These are phyloP conservation scores for Oscheius sp. DNA, from an alignment of 2,888 invertebrate species.

Conservation along the genomic window DNA sequence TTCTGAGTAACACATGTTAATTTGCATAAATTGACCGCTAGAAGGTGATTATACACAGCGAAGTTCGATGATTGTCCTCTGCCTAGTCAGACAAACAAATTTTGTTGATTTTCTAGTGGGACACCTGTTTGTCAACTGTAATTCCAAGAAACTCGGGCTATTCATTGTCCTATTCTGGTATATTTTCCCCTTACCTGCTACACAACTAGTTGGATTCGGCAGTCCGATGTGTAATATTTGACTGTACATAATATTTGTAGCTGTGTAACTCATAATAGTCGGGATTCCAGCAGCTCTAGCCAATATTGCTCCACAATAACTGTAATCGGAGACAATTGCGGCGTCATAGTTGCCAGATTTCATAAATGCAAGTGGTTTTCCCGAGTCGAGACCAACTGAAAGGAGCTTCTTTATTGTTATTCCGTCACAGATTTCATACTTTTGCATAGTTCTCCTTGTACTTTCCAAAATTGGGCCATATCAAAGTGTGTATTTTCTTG, in stretches of 20 bases:
- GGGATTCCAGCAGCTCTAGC: slow-evolving; percentile 30
- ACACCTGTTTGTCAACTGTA: no score
- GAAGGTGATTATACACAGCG: no score
- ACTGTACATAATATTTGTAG: slow-evolving; percentile 28
- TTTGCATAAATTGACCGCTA: no score
- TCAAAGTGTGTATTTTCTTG: slow-evolving; percentile 25
- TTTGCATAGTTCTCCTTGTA: slow-evolving; percentile 11
- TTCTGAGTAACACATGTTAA: no score
- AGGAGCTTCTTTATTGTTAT: not conserved
- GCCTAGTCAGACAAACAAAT: no score
- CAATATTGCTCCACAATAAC: slow-evolving; percentile 41
- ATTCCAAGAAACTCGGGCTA: no score
- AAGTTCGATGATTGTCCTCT: no score
- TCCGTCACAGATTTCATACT: not conserved
- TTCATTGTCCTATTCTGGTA: not conserved
- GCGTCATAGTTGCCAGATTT: slow-evolving; percentile 40
- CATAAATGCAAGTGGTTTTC: slow-evolving; percentile 39
- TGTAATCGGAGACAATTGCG: slow-evolving; percentile 42
- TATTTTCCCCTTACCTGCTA: slow-evolving; percentile 20
- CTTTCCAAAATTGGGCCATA: slow-evolving; percentile 3
- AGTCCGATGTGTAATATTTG: slow-evolving; percentile 22
- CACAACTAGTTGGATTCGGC: slow-evolving; percentile 32
- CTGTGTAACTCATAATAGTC: slow-evolving; percentile 33
- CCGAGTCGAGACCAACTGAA: slow-evolving; percentile 40
- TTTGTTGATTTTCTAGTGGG: no score